phyloP scores from a whole-genome alignment of 1,140 invertebrate species.

The Ceratosolen solmsi region DNA sequence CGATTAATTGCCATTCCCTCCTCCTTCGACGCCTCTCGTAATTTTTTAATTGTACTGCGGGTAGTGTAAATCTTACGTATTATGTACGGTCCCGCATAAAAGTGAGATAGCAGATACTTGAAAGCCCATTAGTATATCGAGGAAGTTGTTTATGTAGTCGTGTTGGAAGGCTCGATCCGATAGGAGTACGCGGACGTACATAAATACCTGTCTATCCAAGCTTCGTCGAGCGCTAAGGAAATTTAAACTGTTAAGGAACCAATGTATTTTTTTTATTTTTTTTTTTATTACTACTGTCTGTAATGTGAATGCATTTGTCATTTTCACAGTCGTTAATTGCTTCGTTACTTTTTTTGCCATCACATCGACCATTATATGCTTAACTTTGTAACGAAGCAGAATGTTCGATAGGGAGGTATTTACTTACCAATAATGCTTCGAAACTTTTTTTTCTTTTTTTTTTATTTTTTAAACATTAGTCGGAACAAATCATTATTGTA shows the following conservation, averaged over 20 bases:
- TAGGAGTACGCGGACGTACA: background rate
- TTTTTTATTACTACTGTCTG: background rate
- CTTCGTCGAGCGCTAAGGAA: no score
- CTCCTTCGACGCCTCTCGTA: background rate
- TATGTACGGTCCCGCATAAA: background rate
- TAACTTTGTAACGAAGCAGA: no score
- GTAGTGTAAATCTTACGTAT: slow-evolving; percentile 22
- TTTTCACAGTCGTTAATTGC: background rate
- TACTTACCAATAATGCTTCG: no score
- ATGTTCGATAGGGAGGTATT: no score
- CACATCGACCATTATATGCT: no score
- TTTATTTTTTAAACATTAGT: no score
- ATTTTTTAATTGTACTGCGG: slow-evolving; percentile 42
- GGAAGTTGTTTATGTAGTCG: slow-evolving; percentile 23
- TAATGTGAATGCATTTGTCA: no score
- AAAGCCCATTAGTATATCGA: background rate
- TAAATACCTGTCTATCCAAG: background rate
- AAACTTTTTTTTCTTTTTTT: no score
- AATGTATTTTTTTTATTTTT: background rate
- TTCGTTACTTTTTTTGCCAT: background rate
- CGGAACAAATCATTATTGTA: no score
- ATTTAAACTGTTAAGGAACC: background rate
- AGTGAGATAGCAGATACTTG: no score
- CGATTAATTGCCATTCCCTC: slow-evolving; percentile 19
- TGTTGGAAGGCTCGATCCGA: background rate